These are phyloP conservation scores for Ligdia adustata DNA, from an alignment of 2,888 invertebrate genomes.

Conservation along the genomic window DNA sequence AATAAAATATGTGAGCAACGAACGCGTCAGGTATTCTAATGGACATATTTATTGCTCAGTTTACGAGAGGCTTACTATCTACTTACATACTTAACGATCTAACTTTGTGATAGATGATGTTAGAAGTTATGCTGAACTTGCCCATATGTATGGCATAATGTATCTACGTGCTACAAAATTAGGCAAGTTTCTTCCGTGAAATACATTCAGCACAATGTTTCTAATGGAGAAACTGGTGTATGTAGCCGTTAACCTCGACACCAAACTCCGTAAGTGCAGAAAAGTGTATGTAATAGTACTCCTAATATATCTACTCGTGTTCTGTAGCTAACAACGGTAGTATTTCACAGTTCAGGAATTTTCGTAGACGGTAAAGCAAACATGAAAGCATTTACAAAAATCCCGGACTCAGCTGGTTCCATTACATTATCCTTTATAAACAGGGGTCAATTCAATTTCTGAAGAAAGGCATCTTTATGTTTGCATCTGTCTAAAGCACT, in stretches of 20 bases:
- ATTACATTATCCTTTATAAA: slow-evolving; percentile 19
- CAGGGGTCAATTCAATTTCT: slow-evolving; percentile 14
- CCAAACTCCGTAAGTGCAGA: slow-evolving; percentile 3
- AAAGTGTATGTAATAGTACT: background rate
- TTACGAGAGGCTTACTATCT: slow-evolving; percentile 49
- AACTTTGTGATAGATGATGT: slow-evolving; percentile 50
- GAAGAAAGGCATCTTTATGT: slow-evolving; percentile 13
- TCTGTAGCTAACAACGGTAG: background rate
- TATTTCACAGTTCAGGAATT: slow-evolving; percentile 7
- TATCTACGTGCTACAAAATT: slow-evolving; percentile 34
- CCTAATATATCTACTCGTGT: background rate
- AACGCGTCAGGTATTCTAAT: slow-evolving; percentile 34
- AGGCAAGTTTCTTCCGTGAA: slow-evolving; percentile 31
- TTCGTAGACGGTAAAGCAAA: slow-evolving; percentile 6
- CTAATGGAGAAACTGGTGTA: slow-evolving; percentile 22
- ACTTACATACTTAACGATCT: slow-evolving; percentile 52
- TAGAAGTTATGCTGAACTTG: slow-evolving; percentile 42
- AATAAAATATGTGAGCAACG: slow-evolving; percentile 4
- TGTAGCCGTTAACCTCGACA: slow-evolving; percentile 8
- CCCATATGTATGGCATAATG: slow-evolving; percentile 12
- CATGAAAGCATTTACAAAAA: slow-evolving; percentile 12
- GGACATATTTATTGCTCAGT: slow-evolving; percentile 44
- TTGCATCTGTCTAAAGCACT: slow-evolving; percentile 13
- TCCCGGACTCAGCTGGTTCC: slow-evolving; percentile 15
- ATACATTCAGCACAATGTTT: slow-evolving; percentile 20